Percentiles rank a stretch among this genome's conserved stretches.
These are phyloP conservation scores for Drosophila pseudotakahashii DNA, from an alignment of 2,888 invertebrate species.

Conservation along the genomic window DNA sequence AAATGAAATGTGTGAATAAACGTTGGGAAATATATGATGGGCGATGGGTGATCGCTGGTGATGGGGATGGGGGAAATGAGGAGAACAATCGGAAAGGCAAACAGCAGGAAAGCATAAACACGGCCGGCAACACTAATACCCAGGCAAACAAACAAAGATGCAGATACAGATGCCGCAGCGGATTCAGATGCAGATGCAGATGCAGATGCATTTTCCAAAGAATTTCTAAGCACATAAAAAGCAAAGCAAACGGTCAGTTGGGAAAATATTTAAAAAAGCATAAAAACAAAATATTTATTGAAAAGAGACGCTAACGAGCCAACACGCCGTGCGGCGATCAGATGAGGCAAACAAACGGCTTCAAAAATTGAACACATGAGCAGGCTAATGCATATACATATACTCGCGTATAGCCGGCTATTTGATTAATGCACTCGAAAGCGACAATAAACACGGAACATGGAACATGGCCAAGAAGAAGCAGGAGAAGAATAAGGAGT, in stretches of 20 bases:
- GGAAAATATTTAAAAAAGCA: constrained; percentile 78
- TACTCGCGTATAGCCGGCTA: constrained; percentile 6
- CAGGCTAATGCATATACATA: constrained; percentile 60
- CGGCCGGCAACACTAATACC: constrained; percentile 64
- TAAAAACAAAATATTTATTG: constrained; percentile 81
- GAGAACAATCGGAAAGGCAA: constrained; percentile 71
- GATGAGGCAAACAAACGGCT: constrained; percentile 54
- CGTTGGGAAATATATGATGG: constrained; percentile 24
- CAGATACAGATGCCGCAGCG: constrained; percentile 36
- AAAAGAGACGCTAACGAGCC: constrained; percentile 66
- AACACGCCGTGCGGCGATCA: constrained; percentile 36
- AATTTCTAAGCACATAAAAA: constrained; percentile 75
- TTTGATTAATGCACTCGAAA: constrained; percentile 80
- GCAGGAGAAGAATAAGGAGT: constrained; percentile 2
- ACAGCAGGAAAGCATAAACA: constrained; percentile 79
- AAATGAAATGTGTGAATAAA: constrained; percentile 77
- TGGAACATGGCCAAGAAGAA: constrained; percentile 3
- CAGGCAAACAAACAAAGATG: constrained; percentile 62
- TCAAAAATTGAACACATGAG: constrained; percentile 55
- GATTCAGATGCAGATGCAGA: constrained; percentile 36
- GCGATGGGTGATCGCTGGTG: not conserved
- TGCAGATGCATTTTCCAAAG: constrained; percentile 75
- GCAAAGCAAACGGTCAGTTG: constrained; percentile 66
- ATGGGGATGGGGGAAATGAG: not conserved
- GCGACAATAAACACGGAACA: constrained; percentile 78